phyloP scores from a whole-genome alignment of 1,140 invertebrate genomes.

The Periplaneta americana region DNA sequence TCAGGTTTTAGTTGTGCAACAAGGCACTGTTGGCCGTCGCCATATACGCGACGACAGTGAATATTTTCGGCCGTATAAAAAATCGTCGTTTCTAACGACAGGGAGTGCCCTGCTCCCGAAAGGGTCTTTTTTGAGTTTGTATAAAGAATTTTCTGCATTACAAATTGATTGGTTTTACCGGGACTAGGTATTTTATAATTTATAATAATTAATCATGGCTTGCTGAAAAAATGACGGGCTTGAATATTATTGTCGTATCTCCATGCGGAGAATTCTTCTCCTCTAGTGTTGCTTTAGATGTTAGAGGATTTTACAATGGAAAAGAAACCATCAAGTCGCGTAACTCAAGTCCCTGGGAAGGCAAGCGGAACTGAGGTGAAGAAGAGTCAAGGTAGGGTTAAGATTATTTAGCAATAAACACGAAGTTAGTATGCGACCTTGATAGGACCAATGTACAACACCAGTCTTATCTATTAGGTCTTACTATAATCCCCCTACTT shows the following conservation, averaged over 20 bases:
- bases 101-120: conserved; percentile 13
- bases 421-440: neutral
- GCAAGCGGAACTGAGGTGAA: conserved; percentile 56
- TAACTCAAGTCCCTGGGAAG: conserved; percentile 53
- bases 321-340: conserved; percentile 59
- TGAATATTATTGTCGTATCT: conserved; percentile 57
- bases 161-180: neutral
- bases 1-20: neutral
- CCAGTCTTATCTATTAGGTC: too few species aligned
- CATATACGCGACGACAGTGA: conserved; percentile 12
- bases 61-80: neutral
- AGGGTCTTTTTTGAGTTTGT: neutral
- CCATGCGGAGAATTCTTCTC: conserved; percentile 60
- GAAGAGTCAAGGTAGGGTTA: conserved; percentile 56
- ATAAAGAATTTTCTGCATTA: neutral
- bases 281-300: conserved; percentile 38
- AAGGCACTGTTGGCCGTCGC: conserved; percentile 14
- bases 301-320: conserved; percentile 57
- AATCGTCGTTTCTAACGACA: conserved; percentile 14
- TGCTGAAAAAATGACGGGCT: conserved; percentile 66
- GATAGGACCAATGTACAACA: neutral
- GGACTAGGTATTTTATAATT: conserved; percentile 43
- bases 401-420: neutral
- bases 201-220: conserved; percentile 64
- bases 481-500: too few species aligned